Evolutionary conservation across 2,113 vertebrate species (phyloP).

Genomic region (Sinocyclocheilus anshuiensis): DNA sequence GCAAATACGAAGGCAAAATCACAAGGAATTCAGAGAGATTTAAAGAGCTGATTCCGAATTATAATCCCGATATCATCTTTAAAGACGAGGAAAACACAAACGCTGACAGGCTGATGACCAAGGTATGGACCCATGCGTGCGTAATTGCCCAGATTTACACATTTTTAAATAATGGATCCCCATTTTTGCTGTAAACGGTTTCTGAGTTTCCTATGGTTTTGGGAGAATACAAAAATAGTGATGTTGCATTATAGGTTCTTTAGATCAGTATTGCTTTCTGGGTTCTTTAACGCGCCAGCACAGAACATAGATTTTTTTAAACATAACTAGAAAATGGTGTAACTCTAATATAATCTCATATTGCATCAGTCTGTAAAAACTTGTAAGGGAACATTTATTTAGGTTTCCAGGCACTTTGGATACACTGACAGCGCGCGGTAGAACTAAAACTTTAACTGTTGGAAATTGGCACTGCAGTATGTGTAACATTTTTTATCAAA

Average conservation of each 20-base stretch:
- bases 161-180: neutral
- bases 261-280: neutral
- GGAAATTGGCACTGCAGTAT: neutral
- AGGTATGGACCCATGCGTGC: constrained; percentile 73
- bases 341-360: neutral
- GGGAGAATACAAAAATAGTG: neutral
- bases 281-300: neutral
- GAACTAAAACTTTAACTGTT: neutral
- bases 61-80: constrained; percentile 79
- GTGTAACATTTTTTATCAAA: neutral
- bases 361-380: neutral
- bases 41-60: constrained; percentile 90
- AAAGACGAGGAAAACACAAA: constrained; percentile 83
- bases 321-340: neutral
- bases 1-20: constrained; percentile 88
- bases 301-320: neutral
- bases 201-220: neutral
- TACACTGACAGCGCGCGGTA: neutral
- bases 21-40: constrained; percentile 86
- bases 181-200: neutral
- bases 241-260: neutral
- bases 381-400: neutral
- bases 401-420: neutral
- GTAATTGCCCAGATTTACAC: constrained; percentile 41
- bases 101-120: constrained; percentile 90